Percentiles rank a stretch among this genome's conserved stretches.
Conservation (phyloP, 1,140 invertebrate species). For the Sminthurides bifidus region DNA sequence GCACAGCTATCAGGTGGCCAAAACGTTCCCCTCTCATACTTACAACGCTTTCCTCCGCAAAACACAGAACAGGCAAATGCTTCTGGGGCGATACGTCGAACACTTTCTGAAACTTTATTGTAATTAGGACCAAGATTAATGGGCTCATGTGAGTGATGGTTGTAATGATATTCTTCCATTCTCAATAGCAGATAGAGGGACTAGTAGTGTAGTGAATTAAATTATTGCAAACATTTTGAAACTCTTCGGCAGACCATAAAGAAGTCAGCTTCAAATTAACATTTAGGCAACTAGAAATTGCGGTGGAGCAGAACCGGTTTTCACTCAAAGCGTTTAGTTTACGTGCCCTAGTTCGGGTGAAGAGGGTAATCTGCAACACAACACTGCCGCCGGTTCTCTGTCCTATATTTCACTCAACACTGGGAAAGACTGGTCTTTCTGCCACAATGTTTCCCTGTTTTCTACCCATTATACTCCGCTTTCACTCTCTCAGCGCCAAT, state of each 20-base stretch:
- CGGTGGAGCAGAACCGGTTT: neutral
- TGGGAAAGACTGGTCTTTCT: too few species aligned
- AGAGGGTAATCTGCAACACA: too few species aligned
- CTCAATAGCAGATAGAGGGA: neutral
- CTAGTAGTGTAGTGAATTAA: neutral
- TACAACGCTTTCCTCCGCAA: constrained; percentile 67
- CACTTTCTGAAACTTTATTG: constrained; percentile 46
- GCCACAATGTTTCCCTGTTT: too few species aligned
- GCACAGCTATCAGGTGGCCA: constrained; percentile 56
- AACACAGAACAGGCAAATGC: constrained; percentile 62
- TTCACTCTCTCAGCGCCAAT: too few species aligned
- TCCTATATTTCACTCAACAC: too few species aligned
- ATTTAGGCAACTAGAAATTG: neutral
- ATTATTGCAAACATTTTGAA: neutral
- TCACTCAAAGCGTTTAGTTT: too few species aligned
- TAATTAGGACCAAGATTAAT: constrained; percentile 35
- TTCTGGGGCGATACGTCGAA: constrained; percentile 47
- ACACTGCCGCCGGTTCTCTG: too few species aligned
- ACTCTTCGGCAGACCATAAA: neutral
- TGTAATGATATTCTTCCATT: neutral
- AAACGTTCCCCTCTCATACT: constrained; percentile 57
- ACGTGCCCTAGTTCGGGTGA: neutral
- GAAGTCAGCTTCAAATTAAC: neutral
- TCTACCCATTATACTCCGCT: too few species aligned
- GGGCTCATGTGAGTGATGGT: constrained; percentile 16